Conservation (phyloP, 1,140 invertebrate species). For the Atopsyche davidsoni region DNA sequence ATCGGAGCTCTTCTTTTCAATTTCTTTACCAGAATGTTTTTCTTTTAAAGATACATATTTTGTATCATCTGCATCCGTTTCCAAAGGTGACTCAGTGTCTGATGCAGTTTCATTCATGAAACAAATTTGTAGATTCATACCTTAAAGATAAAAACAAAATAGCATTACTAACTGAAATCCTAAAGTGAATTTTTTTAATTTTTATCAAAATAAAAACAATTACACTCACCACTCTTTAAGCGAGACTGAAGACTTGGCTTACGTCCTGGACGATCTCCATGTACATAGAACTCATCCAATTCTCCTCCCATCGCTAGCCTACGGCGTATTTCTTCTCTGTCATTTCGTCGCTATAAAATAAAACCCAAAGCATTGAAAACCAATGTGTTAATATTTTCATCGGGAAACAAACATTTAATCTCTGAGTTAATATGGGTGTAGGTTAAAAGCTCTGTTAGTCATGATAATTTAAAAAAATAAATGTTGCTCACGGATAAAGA, state of each 20-base stretch:
- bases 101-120: constrained; percentile 91
- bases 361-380: no score
- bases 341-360: constrained; percentile 75
- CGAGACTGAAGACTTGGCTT: constrained; percentile 84
- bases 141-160: constrained; percentile 47
- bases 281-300: constrained; percentile 64
- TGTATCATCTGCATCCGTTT: constrained; percentile 36
- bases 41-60: no score
- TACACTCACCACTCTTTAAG: constrained; percentile 69
- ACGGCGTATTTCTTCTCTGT: constrained; percentile 85
- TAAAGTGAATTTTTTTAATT: constrained; percentile 3
- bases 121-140: constrained; percentile 90
- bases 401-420: no score
- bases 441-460: no score
- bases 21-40: not conserved
- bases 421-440: no score
- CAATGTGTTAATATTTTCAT: no score
- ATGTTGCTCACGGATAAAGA: no score
- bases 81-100: constrained; percentile 68
- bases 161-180: not conserved
- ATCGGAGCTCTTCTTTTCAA: constrained; percentile 7
- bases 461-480: no score
- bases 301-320: constrained; percentile 82
- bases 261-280: constrained; percentile 58
- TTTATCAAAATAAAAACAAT: not conserved